Conservation (phyloP, 2,797 vertebrate genomes). For the Choloepus didactylus region DNA sequence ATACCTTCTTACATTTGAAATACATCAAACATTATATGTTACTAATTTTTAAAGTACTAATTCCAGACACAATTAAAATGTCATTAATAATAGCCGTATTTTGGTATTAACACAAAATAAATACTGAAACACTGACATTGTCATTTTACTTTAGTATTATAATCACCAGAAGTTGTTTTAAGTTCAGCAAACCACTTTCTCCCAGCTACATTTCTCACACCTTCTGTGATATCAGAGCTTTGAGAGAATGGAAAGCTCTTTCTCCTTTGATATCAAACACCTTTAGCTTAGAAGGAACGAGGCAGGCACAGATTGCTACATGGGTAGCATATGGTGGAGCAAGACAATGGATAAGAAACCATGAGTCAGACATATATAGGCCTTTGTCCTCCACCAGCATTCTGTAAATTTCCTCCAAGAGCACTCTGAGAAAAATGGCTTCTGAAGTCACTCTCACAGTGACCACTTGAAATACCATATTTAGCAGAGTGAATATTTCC, state of each 20-base stretch:
- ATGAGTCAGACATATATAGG: background rate
- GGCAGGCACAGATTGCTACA: background rate
- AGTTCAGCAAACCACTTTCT: background rate
- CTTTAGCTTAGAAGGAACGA: background rate
- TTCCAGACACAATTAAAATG: background rate
- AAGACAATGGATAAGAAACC: background rate
- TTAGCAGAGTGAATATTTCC: background rate
- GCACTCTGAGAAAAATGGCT: background rate
- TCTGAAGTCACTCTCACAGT: background rate
- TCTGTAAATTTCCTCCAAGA: background rate
- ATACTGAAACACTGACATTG: background rate
- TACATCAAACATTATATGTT: background rate
- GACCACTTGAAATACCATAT: background rate
- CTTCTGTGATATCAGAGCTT: background rate
- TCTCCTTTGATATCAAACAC: background rate
- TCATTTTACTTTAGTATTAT: background rate
- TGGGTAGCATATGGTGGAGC: background rate
- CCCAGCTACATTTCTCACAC: background rate
- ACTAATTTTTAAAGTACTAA: background rate
- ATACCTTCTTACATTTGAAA: background rate
- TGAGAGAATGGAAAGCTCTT: background rate
- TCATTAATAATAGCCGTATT: background rate
- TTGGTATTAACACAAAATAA: conserved; percentile 9
- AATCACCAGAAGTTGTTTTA: background rate
- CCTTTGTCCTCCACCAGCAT: fast-evolving